phyloP scores from a whole-genome alignment of 2,797 vertebrate species.

The Microhierax caerulescens region DNA sequence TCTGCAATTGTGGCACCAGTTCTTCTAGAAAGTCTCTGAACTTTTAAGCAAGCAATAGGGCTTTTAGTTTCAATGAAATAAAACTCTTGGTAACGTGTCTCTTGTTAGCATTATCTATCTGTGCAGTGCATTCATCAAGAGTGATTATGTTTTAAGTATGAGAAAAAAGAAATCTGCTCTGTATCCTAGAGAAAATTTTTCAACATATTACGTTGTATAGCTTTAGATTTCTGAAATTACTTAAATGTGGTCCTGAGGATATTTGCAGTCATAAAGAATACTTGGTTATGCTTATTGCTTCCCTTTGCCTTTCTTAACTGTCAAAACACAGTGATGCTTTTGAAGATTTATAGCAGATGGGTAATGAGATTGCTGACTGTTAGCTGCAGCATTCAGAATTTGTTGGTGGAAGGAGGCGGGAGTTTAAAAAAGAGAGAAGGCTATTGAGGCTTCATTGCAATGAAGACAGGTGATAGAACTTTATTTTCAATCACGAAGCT shows the following conservation, averaged over 20 bases:
- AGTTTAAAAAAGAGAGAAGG: conserved; percentile 24
- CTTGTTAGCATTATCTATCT: not conserved
- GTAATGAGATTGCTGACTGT: conserved; percentile 73
- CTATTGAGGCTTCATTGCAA: conserved; percentile 15
- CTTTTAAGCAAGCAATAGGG: not conserved
- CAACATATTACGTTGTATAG: conserved; percentile 2
- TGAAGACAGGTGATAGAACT: conserved; percentile 45
- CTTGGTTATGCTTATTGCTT: conserved; percentile 68
- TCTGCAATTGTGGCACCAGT: not conserved
- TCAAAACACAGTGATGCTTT: conserved; percentile 74
- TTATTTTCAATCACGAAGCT: conserved; percentile 52
- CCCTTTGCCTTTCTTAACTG: conserved; percentile 62
- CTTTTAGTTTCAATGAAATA: not conserved
- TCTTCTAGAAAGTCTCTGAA: not conserved
- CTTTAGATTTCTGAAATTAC: conserved; percentile 63
- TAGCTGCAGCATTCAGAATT: conserved; percentile 71
- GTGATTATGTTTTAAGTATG: conserved; percentile 7
- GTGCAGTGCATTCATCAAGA: not conserved
- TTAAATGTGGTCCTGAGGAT: conserved; percentile 65
- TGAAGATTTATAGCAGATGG: conserved; percentile 73
- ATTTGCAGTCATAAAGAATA: conserved; percentile 72
- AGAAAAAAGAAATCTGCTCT: not conserved
- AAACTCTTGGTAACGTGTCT: not conserved
- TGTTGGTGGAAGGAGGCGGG: conserved; percentile 30
- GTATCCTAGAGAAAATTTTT: conserved; percentile 1